Base-by-base conservation (phyloP, 1,140 invertebrate genomes). In the Plodia interpunctella region DNA sequence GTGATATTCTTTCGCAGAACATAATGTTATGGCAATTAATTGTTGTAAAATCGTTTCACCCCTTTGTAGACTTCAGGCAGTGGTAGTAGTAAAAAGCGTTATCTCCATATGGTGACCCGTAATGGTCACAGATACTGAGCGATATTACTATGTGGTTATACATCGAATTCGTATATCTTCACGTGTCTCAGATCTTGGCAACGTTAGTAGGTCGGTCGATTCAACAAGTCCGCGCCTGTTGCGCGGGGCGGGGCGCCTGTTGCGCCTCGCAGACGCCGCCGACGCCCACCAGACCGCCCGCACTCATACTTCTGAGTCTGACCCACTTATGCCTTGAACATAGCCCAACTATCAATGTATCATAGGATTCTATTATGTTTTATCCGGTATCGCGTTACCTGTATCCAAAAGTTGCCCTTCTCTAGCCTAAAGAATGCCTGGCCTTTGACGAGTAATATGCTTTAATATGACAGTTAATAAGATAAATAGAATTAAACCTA, bases 141-240 rank as follows among this genome's bases (percentile, higher is more conserved):
- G 38, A 44, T 15, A 13, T 44, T 15, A 6, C 21, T 3, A 35
- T 62, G 49, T 32, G 30, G 38, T 53, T 55, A 44, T 17, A 19
- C 55, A 50, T 57, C 28, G 20, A 15, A 17, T 60, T 50, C 49
- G 50, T 30, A 49, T 49, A 57, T 60, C 54, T 74, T 81, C 60
- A 70, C 63, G 72, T 73, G 70, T 76, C 71, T 44, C 72, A 78
- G 78, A 80, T 79, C 67, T 75, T 79, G 74, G 76, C 65, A 73
- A 81, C 79, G 78, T 88, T 88, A 87, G 81, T 87, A 88, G 86
- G 83, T 88, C 83, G 84, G 83, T 88, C 83, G 82, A 87, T 88
- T 87, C 86, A 88, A 88, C 86, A 88, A 87, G 78, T 74, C 76
- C 74, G 76, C 70, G 82, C 84, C 83, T 85, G 85, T 86, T 88